Conservation (phyloP, 2,797 vertebrate species). For the Knipowitschia caucasica region DNA sequence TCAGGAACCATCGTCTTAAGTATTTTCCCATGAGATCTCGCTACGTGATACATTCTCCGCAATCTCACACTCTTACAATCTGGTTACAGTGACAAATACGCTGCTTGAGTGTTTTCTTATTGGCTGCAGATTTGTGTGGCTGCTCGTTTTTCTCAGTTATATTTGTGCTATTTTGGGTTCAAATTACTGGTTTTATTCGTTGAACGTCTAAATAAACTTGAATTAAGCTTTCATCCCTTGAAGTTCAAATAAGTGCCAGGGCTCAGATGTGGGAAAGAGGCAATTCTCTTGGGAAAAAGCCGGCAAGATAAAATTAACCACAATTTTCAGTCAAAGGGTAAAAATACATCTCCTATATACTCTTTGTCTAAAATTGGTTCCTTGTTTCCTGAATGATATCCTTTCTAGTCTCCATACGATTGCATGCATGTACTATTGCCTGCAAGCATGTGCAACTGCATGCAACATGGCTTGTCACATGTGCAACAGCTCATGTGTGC, state of each 20-base stretch:
- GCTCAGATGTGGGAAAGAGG: slow-evolving; percentile 42
- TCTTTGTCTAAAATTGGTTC: slow-evolving; percentile 4
- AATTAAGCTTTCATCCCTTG: slow-evolving; percentile 50
- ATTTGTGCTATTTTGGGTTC: slow-evolving; percentile 46
- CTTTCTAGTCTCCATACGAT: neutral
- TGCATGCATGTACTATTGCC: slow-evolving; percentile 18
- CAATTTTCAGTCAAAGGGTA: slow-evolving; percentile 30
- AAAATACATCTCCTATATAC: slow-evolving; percentile 35
- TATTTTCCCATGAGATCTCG: slow-evolving; percentile 38
- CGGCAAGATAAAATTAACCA: slow-evolving; percentile 40
- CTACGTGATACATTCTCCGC: slow-evolving; percentile 23
- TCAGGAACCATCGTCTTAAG: slow-evolving; percentile 48
- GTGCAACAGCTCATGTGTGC: slow-evolving; percentile 27
- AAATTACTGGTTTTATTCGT: slow-evolving; percentile 34
- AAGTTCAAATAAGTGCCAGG: slow-evolving; percentile 31
- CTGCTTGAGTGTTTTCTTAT: slow-evolving; percentile 19
- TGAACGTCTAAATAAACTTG: slow-evolving; percentile 41
- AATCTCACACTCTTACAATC: slow-evolving; percentile 19
- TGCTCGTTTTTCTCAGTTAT: slow-evolving; percentile 56
- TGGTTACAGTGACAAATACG: slow-evolving; percentile 24
- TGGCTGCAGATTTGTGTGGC: slow-evolving; percentile 28
- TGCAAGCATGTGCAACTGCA: slow-evolving; percentile 31
- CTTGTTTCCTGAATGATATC: slow-evolving; percentile 1
- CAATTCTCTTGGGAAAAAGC: slow-evolving; percentile 37
- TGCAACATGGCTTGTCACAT: slow-evolving; percentile 19